Conservation (phyloP, 2,888 invertebrate genomes). For the Sesia bembeciformis region DNA sequence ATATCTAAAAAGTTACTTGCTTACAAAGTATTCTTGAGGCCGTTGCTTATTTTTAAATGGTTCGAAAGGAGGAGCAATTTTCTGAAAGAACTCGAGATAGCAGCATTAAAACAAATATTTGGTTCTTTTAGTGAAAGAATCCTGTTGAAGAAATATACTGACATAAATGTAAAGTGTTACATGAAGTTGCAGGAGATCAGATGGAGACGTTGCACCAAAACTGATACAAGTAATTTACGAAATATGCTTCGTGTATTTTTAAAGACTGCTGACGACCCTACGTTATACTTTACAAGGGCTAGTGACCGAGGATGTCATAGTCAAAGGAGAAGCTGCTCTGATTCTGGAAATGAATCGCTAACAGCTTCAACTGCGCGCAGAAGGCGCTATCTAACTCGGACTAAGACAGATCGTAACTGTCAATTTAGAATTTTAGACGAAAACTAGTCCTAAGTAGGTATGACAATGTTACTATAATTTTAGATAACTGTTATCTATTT, state of each 20-base stretch:
- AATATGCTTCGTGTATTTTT: slow-evolving; percentile 17
- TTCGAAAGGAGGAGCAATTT: slow-evolving; percentile 12
- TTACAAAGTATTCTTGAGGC: slow-evolving; percentile 40
- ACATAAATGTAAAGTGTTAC: slow-evolving; percentile 26
- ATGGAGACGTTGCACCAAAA: slow-evolving; percentile 24
- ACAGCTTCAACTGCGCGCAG: background rate
- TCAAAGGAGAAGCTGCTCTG: background rate
- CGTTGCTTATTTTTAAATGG: slow-evolving; percentile 33
- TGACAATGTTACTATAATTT: no score
- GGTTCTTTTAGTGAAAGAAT: slow-evolving; percentile 5
- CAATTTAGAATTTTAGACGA: no score
- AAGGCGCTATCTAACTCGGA: slow-evolving; percentile 7
- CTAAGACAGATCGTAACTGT: background rate
- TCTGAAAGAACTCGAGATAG: slow-evolving; percentile 25
- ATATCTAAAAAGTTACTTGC: slow-evolving; percentile 25
- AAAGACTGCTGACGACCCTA: slow-evolving; percentile 12
- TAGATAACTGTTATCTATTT: no score
- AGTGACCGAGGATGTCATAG: background rate
- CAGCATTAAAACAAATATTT: slow-evolving; percentile 27
- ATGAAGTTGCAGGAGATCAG: slow-evolving; percentile 27
- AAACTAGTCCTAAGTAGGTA: no score
- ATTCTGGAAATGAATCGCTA: background rate
- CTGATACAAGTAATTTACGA: slow-evolving; percentile 11
- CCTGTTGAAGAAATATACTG: slow-evolving; percentile 27
- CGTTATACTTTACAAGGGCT: slow-evolving; percentile 16